Base-by-base conservation (phyloP, 2,888 invertebrate genomes). In the Andrena bucephala region DNA sequence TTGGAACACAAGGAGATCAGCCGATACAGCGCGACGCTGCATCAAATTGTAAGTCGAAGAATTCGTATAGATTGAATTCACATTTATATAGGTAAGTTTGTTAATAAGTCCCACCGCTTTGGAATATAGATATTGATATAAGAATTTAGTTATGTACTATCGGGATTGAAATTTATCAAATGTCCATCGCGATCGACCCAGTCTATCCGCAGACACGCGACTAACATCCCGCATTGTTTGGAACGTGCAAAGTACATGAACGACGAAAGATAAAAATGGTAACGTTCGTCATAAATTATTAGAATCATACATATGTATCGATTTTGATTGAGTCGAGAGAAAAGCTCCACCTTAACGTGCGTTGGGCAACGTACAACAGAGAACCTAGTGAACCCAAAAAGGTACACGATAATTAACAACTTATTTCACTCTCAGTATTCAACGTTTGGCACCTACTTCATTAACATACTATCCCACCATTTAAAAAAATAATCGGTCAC, bases 371-470 rank as follows among this genome's bases (percentile, higher is more conserved):
- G 57, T 80, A 74, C 70, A 54, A 67, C 57, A 59, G 50, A 63
- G 57, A 52, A n/a, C 52, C 73, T 16, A 36, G 31, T 59, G 57
- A 62, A 72, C 29, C 54, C 54, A 68, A 62, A 59, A 81, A 77
- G 54, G 62, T 82, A 74, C 48, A 67, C 13, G 57, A 59, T 50
- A 69, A 76, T 20, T 52, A 72, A 33, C 63, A 81, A 48, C 57
- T 68, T 27, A 29, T 69, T 73, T 27, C 3, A 60, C 54, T 42
- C 65, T 60, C 24, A 50, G 2, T 27, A 31, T 50, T 72, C 59
- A 75, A 81, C 62, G 24, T 84, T 85, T 85, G 84, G 85, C 84
- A 84, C 80, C 42, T 80, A 70, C 63, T 74, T 69, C 67, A 65
- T 63, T 59, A 31, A 29, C 27, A 29, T 33, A 48, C 68, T 50